Conservation (phyloP, 2,113 vertebrate genomes). For the Myotis yumanensis region DNA sequence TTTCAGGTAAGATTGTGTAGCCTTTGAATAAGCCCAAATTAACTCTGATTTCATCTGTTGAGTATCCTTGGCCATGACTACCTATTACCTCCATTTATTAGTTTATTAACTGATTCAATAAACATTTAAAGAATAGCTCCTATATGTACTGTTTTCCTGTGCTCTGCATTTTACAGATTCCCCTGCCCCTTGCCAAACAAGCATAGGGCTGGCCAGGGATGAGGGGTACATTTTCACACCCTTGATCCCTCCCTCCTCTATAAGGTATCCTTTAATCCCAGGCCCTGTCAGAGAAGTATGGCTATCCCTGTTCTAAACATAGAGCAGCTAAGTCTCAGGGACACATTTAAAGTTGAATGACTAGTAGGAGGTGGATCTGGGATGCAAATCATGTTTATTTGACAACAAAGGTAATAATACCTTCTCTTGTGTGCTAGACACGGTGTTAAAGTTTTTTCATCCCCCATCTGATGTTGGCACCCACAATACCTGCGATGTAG, state of each 20-base stretch:
- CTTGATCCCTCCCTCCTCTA: not conserved
- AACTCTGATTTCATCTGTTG: not conserved
- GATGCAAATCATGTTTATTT: not conserved
- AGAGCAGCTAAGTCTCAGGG: not conserved
- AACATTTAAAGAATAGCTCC: not conserved
- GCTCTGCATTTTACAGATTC: not conserved
- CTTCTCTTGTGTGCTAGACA: not conserved
- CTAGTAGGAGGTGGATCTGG: not conserved
- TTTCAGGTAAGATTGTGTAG: not conserved
- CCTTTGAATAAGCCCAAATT: not conserved
- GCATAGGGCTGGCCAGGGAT: not conserved
- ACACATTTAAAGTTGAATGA: not conserved
- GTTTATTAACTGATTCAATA: not conserved
- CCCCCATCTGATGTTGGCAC: not conserved
- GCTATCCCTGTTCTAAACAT: not conserved
- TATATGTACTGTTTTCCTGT: not conserved
- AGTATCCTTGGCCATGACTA: not conserved
- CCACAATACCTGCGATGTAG: not conserved
- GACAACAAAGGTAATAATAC: not conserved
- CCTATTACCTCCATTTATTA: not conserved
- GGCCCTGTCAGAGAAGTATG: not conserved
- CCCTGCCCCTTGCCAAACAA: constrained; percentile 27
- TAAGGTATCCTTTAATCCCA: not conserved
- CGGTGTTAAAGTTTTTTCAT: not conserved
- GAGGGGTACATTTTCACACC: not conserved